Conservation (phyloP, 2,888 invertebrate genomes). For the Meandrusa payeni region DNA sequence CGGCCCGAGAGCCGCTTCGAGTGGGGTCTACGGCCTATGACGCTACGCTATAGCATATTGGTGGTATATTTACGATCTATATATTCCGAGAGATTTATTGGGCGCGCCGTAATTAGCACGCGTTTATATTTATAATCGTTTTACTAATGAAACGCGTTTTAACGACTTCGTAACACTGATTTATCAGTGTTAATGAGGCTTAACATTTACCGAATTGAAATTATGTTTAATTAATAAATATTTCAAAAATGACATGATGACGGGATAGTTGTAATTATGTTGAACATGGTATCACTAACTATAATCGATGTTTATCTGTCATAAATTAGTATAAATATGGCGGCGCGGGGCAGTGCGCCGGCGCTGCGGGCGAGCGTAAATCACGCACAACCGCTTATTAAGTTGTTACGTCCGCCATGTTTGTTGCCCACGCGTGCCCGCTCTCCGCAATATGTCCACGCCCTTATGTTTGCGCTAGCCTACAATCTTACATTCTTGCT, state of each 20-base stretch:
- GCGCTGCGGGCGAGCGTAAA: slow-evolving; percentile 77
- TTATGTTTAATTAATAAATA: slow-evolving; percentile 21
- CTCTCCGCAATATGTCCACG: slow-evolving; percentile 55
- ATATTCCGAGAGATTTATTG: slow-evolving; percentile 69
- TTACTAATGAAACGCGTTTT: slow-evolving; percentile 35
- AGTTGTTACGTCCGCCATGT: slow-evolving; percentile 74
- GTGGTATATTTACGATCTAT: slow-evolving; percentile 68
- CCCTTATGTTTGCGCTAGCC: slow-evolving; percentile 65
- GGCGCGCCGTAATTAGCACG: slow-evolving; percentile 68
- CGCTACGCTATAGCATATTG: slow-evolving; percentile 57
- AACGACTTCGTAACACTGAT: slow-evolving; percentile 41
- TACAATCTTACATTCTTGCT: slow-evolving; percentile 44
- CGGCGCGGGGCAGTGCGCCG: slow-evolving; percentile 61
- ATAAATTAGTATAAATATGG: slow-evolving; percentile 75
- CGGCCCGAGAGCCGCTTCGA: slow-evolving; percentile 54
- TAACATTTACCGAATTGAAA: slow-evolving; percentile 32
- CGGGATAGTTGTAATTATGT: slow-evolving; percentile 29
- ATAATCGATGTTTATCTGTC: slow-evolving; percentile 71
- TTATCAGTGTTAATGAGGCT: slow-evolving; percentile 51
- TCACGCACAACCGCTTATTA: slow-evolving; percentile 77
- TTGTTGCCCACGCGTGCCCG: slow-evolving; percentile 68
- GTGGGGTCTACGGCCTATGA: slow-evolving; percentile 75
- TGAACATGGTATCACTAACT: slow-evolving; percentile 42
- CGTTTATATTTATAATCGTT: slow-evolving; percentile 55
- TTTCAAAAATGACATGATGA: neutral